Evolutionary conservation across 2,113 vertebrate species (phyloP).

Genomic region (Varanus salvator): DNA sequence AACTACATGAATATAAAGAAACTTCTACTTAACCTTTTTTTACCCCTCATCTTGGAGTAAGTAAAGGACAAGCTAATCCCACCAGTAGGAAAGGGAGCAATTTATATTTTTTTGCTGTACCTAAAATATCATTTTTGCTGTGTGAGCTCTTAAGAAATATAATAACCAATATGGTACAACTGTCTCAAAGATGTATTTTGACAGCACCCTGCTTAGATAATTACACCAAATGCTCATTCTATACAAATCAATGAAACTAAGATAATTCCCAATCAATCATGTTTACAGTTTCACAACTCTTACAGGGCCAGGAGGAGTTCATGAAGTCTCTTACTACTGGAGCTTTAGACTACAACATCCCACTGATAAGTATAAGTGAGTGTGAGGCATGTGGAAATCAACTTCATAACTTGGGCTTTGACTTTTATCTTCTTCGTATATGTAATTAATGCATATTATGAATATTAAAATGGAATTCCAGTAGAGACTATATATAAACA

Average conservation of each 20-base stretch:
- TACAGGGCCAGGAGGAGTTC: conserved; percentile 12
- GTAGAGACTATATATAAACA: not conserved
- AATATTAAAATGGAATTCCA: conserved; percentile 17
- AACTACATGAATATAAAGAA: conserved; percentile 42
- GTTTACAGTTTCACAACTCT: conserved; percentile 16
- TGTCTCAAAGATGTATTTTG: conserved; percentile 34
- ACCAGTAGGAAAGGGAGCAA: conserved; percentile 3
- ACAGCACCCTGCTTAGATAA: conserved; percentile 22
- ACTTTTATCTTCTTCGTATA: conserved; percentile 4
- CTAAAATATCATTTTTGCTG: conserved; percentile 8
- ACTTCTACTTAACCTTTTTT: not conserved
- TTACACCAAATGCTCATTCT: conserved; percentile 27
- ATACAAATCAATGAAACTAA: conserved; percentile 6
- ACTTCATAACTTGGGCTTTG: not conserved
- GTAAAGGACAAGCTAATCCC: conserved; percentile 22
- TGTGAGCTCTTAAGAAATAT: conserved; percentile 17
- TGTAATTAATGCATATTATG: conserved; percentile 12
- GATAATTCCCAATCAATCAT: conserved; percentile 27
- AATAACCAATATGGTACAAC: conserved; percentile 16
- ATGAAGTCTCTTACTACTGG: conserved; percentile 13
- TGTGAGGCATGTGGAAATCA: not conserved
- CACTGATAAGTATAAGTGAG: not conserved
- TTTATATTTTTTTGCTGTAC: not conserved
- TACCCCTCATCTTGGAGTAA: not conserved
- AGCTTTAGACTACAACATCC: not conserved